Percentiles rank a stretch among this genome's conserved stretches.
Evolutionary conservation across 1,140 invertebrate species (phyloP).

Genomic region (Calephelis nemesis): DNA sequence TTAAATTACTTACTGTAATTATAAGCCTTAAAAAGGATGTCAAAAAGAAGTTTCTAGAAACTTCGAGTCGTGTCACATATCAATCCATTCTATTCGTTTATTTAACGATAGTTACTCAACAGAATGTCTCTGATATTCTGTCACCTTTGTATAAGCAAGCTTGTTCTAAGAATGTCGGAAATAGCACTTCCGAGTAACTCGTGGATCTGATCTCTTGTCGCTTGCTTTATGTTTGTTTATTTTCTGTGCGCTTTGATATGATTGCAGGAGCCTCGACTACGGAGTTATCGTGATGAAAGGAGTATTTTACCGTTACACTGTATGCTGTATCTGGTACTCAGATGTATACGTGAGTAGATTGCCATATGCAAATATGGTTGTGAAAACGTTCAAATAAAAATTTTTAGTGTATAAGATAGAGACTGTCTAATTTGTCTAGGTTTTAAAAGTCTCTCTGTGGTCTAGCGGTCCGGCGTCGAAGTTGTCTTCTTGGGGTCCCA

Average conservation of each 20-base stretch:
- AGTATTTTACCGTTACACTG: neutral
- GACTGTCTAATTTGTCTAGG: no score
- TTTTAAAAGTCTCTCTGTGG: no score
- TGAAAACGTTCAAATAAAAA: no score
- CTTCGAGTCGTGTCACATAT: neutral
- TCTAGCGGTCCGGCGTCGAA: no score
- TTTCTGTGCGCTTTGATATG: slow-evolving; percentile 45
- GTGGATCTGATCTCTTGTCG: slow-evolving; percentile 64
- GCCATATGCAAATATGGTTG: no score
- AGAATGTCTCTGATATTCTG: slow-evolving; percentile 31
- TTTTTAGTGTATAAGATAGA: no score
- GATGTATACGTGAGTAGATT: neutral
- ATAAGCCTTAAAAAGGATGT: neutral
- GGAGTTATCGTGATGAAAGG: slow-evolving; percentile 42
- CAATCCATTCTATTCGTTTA: neutral
- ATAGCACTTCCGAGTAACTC: slow-evolving; percentile 72
- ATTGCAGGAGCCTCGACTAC: slow-evolving; percentile 39
- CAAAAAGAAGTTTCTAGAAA: neutral
- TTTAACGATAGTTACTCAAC: neutral
- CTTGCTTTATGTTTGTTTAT: slow-evolving; percentile 56
- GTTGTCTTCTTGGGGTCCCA: no score
- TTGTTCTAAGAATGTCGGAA: slow-evolving; percentile 69
- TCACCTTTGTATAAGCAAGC: slow-evolving; percentile 45
- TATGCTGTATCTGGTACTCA: no score
- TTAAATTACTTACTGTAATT: neutral